phyloP scores from a whole-genome alignment of 1,140 invertebrate genomes.

The Reticulitermes speratus region DNA sequence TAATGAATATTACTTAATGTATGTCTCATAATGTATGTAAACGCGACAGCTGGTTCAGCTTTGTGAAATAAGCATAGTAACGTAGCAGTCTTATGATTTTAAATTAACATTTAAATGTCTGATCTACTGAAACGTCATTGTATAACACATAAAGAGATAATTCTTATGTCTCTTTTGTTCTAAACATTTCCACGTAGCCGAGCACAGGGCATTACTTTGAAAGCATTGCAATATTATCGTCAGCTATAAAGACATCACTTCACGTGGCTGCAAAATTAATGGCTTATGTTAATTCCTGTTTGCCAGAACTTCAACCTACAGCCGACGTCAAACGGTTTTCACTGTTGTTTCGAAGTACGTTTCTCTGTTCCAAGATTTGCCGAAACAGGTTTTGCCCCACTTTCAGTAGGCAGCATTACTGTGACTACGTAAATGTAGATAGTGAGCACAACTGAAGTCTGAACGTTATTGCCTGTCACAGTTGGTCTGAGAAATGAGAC shows the following conservation, averaged over 20 bases:
- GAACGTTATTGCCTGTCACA: too few relatives aligned
- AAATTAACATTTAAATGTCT: too few relatives aligned
- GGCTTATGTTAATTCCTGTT: neutral
- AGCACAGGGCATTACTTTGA: neutral
- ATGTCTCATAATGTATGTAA: too few relatives aligned
- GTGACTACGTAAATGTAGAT: too few relatives aligned
- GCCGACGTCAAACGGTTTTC: neutral
- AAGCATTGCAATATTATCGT: neutral
- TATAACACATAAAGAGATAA: too few relatives aligned
- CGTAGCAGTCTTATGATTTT: too few relatives aligned
- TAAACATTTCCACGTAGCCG: neutral
- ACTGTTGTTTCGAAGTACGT: neutral
- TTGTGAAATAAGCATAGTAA: too few relatives aligned
- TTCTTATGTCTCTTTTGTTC: neutral
- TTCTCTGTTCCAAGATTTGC: neutral
- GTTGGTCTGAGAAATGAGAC: too few relatives aligned
- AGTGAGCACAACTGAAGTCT: too few relatives aligned
- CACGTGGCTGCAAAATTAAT: conserved; percentile 2
- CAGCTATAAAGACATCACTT: neutral
- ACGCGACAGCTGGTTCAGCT: too few relatives aligned
- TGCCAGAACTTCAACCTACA: neutral
- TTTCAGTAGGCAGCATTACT: too few relatives aligned
- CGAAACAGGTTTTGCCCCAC: neutral
- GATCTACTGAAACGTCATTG: neutral
- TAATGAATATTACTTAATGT: too few relatives aligned